Percentiles rank a stretch among this genome's conserved stretches.
These are phyloP conservation scores for Pediacus dermestoides DNA, from an alignment of 2,888 invertebrate species.

Conservation along the genomic window DNA sequence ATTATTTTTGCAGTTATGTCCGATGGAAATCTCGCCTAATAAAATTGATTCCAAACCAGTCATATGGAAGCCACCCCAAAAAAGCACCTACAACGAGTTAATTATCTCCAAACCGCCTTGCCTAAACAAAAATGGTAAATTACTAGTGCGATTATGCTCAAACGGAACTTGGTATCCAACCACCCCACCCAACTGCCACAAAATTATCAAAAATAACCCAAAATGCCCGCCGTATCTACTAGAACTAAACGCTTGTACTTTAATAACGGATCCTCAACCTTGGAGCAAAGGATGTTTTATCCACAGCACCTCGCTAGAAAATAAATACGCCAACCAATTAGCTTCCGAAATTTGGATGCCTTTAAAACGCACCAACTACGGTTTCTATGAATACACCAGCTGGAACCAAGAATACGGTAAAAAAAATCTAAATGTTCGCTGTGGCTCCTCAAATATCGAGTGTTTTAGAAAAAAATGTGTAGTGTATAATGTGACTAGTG, in stretches of 20 bases:
- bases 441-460: conserved; percentile 15
- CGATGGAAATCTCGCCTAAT: conserved; percentile 14
- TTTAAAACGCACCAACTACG: conserved; percentile 27
- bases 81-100: conserved; percentile 18
- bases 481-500: conserved; percentile 13
- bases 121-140: conserved; percentile 31
- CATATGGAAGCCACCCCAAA: conserved; percentile 17
- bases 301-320: too few relatives aligned
- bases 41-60: background rate
- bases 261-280: conserved; percentile 34
- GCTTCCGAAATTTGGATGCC: conserved; percentile 33
- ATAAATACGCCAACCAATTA: conserved; percentile 24
- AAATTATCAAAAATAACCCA: conserved; percentile 15
- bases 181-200: conserved; percentile 28
- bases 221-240: conserved; percentile 30
- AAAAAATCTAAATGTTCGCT: conserved; percentile 10
- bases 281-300: conserved; percentile 35
- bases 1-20: conserved; percentile 17
- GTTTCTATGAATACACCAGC: conserved; percentile 29
- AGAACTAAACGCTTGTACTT: conserved; percentile 38
- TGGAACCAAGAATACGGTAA: conserved; percentile 30
- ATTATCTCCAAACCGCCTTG: conserved; percentile 43
- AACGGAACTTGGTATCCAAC: conserved; percentile 37
- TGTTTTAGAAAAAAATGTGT: conserved; percentile 28
- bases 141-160: conserved; percentile 34